Conservation (phyloP, 2,888 invertebrate genomes). For the Caradrina kadenii region DNA sequence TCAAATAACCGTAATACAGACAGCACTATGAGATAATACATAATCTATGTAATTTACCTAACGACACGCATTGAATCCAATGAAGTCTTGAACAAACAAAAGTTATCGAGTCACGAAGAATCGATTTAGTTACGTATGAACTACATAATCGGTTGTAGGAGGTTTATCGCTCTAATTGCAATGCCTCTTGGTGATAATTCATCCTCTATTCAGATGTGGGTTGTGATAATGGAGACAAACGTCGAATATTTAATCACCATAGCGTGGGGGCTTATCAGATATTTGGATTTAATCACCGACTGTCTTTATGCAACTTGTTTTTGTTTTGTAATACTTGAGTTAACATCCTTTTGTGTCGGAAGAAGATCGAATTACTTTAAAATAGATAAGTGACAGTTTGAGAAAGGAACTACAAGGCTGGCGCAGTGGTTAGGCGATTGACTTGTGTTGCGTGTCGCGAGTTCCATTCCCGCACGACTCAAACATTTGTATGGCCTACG, state of each 20-base stretch:
- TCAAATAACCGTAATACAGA: constrained; percentile 40
- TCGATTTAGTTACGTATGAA: constrained; percentile 71
- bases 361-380: constrained; percentile 15
- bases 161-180: constrained; percentile 57
- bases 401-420: too few species aligned
- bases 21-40: constrained; percentile 41
- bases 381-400: constrained; percentile 1
- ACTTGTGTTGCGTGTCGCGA: too few species aligned
- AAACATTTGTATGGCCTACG: too few species aligned
- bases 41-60: constrained; percentile 49
- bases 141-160: constrained; percentile 65
- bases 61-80: constrained; percentile 57
- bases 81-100: constrained; percentile 52
- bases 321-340: constrained; percentile 40
- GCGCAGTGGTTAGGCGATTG: too few species aligned
- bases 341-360: constrained; percentile 24
- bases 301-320: constrained; percentile 39
- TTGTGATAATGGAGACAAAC: constrained; percentile 57
- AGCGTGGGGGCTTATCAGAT: constrained; percentile 34
- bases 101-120: constrained; percentile 69
- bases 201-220: constrained; percentile 59
- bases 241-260: constrained; percentile 46
- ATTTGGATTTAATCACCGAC: constrained; percentile 27
- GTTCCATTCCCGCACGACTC: too few species aligned
- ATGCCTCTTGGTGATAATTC: constrained; percentile 59